Percentiles rank a stretch among this genome's conserved stretches.
Conservation (phyloP, 2,888 invertebrate species). For the Erynnis tages region DNA sequence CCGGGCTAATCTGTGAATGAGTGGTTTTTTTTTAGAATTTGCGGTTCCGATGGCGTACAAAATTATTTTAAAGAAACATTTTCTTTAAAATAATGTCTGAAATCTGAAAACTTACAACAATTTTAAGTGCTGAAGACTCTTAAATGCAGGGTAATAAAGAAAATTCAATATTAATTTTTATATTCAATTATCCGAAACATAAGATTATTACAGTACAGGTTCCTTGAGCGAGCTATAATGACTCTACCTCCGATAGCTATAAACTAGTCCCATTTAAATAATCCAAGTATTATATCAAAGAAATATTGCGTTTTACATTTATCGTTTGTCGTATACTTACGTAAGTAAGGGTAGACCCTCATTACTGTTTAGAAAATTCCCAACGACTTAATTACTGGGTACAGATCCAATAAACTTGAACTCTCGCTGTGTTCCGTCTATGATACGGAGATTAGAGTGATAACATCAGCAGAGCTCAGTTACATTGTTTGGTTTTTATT, state of each 20-base stretch:
- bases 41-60: constrained; percentile 27
- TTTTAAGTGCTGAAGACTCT: too few species aligned
- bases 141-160: too few species aligned
- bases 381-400: constrained; percentile 1
- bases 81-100: too few species aligned
- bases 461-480: background rate
- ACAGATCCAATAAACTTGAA: background rate
- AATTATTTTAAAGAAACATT: too few species aligned
- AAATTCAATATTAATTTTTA: too few species aligned
- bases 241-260: too few species aligned
- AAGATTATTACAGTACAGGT: too few species aligned
- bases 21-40: constrained; percentile 34
- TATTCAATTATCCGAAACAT: too few species aligned
- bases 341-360: background rate
- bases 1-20: constrained; percentile 36
- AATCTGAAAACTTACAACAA: too few species aligned
- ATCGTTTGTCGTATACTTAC: background rate
- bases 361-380: background rate
- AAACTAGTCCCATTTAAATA: too few species aligned
- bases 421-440: background rate
- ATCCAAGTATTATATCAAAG: too few species aligned
- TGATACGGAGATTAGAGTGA: background rate
- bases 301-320: background rate
- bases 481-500: background rate
- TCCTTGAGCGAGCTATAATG: too few species aligned